Evolutionary conservation across 1,140 invertebrate genomes (phyloP).

Genomic region (Megalopta genalis): DNA sequence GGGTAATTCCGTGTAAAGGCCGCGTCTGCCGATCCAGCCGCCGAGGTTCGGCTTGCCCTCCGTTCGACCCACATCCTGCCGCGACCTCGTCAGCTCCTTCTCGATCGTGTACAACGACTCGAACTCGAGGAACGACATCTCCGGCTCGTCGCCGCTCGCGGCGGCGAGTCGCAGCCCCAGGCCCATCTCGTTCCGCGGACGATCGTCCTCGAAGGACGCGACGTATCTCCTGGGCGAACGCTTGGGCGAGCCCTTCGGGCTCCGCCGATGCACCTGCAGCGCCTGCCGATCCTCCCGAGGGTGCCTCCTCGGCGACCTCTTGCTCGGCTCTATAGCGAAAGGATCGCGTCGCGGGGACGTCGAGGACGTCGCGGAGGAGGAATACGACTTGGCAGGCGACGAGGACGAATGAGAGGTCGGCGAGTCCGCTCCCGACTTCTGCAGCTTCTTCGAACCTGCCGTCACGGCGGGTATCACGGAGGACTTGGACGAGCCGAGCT

Average conservation of each 20-base stretch:
- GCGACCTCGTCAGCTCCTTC: slow-evolving; percentile 67
- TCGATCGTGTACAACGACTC: slow-evolving; percentile 72
- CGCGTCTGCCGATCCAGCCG: slow-evolving; percentile 63
- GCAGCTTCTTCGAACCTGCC: slow-evolving; percentile 36
- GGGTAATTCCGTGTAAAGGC: slow-evolving; percentile 69
- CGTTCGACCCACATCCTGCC: slow-evolving; percentile 51
- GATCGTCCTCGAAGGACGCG: slow-evolving; percentile 53
- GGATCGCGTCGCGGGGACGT: slow-evolving; percentile 33
- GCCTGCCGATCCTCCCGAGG: slow-evolving; percentile 37
- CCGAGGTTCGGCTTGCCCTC: slow-evolving; percentile 63
- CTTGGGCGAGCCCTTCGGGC: slow-evolving; percentile 39
- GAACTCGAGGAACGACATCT: slow-evolving; percentile 73
- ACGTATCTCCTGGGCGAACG: slow-evolving; percentile 49
- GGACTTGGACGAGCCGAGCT: slow-evolving; percentile 58
- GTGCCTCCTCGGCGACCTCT: slow-evolving; percentile 49
- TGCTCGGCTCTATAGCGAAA: not conserved
- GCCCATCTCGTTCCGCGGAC: slow-evolving; percentile 61
- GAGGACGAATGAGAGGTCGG: not conserved
- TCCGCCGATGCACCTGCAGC: slow-evolving; percentile 26
- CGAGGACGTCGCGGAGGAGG: slow-evolving; percentile 24
- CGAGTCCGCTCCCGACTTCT: slow-evolving; percentile 46
- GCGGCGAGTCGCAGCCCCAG: slow-evolving; percentile 48
- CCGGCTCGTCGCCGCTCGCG: slow-evolving; percentile 42
- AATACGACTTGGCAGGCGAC: slow-evolving; percentile 24
- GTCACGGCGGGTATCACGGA: slow-evolving; percentile 28